A percentile compares a stretch with the other conserved stretches of the same genome.
Evolutionary conservation across 2,888 invertebrate genomes (phyloP).

Genomic region (Pammene fasciana): DNA sequence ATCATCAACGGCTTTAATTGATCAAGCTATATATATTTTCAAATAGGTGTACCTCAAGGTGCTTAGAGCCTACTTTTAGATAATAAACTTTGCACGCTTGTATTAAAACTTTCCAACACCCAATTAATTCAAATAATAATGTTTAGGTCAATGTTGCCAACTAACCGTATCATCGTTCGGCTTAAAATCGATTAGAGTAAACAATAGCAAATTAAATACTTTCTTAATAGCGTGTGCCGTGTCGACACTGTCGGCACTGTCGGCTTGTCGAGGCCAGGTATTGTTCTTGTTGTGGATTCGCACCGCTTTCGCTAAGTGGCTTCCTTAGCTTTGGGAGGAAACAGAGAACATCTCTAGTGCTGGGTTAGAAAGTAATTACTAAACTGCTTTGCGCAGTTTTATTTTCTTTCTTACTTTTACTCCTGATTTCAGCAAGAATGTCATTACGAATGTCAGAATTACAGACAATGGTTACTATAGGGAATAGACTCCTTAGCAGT

Average conservation of each 20-base stretch:
- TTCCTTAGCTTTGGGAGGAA: not conserved
- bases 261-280: slow-evolving; percentile 35
- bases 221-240: slow-evolving; percentile 32
- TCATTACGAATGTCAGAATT: too few species aligned
- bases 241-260: too few species aligned
- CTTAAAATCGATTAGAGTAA: slow-evolving; percentile 39
- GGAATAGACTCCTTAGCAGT: too few species aligned
- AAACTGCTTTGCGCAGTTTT: not conserved
- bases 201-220: slow-evolving; percentile 36
- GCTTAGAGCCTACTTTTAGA: not conserved
- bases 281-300: slow-evolving; percentile 34
- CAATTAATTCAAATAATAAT: slow-evolving; percentile 7
- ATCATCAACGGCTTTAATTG: too few species aligned
- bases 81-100: not conserved
- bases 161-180: slow-evolving; percentile 23
- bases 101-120: slow-evolving; percentile 12
- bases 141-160: slow-evolving; percentile 30
- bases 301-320: slow-evolving; percentile 29
- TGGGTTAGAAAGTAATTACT: not conserved
- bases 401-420: not conserved
- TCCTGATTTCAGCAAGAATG: too few species aligned
- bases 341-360: too few species aligned
- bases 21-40: not conserved
- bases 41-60: not conserved
- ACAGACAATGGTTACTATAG: too few species aligned